Conservation (phyloP, 1,140 invertebrate species). For the Dolichoris vasculosae region DNA sequence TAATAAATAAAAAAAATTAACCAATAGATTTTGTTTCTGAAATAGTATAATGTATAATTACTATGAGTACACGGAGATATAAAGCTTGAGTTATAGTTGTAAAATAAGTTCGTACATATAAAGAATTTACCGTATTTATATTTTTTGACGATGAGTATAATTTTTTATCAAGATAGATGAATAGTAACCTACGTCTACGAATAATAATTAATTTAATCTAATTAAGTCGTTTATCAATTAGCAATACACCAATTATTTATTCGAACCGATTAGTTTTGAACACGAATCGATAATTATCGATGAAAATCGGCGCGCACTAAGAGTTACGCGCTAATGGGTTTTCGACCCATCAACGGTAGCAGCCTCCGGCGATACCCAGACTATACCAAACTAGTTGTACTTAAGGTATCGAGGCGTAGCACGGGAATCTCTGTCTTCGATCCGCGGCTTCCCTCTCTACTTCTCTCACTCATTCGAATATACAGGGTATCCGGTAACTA, state of each 20-base stretch:
- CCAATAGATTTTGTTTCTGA: no score
- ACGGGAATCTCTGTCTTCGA: constrained; percentile 5
- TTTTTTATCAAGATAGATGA: no score
- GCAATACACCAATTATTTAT: background rate
- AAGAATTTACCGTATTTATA: no score
- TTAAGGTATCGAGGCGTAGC: constrained; percentile 1
- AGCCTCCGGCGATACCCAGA: background rate
- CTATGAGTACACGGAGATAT: no score
- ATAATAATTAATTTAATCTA: background rate
- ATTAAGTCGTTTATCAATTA: constrained; percentile 32
- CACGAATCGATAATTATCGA: constrained; percentile 27
- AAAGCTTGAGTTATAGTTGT: no score
- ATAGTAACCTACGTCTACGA: background rate
- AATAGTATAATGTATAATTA: no score
- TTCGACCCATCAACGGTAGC: background rate
- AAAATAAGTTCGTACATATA: no score
- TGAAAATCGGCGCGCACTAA: constrained; percentile 3
- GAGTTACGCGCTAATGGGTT: constrained; percentile 15
- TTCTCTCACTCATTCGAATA: background rate
- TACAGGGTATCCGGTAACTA: background rate
- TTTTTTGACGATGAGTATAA: no score
- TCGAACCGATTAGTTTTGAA: constrained; percentile 18
- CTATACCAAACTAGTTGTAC: background rate
- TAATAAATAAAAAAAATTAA: no score
- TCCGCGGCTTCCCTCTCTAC: background rate